phyloP scores from a whole-genome alignment of 2,888 invertebrate species.

The Amiota minor region DNA sequence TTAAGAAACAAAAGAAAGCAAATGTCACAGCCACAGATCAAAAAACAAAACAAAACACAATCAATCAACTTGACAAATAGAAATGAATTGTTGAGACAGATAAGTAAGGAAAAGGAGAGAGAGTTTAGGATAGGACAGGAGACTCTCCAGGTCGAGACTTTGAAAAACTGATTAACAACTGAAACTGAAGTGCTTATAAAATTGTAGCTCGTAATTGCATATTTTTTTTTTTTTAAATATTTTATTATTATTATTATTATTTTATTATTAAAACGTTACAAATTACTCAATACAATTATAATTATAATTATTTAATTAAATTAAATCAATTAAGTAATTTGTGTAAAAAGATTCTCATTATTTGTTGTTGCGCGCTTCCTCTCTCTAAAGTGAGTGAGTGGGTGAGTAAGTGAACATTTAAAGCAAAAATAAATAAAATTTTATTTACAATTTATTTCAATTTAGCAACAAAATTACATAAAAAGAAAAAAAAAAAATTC shows the following conservation, averaged over 20 bases:
- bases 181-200: conserved; percentile 57
- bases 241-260: conserved; percentile 45
- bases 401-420: conserved; percentile 50
- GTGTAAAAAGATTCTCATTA: conserved; percentile 66
- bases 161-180: neutral
- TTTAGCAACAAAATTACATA: neutral
- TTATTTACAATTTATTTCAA: neutral
- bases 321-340: conserved; percentile 47
- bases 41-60: too few relatives aligned
- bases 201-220: conserved; percentile 37
- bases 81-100: conserved; percentile 9
- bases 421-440: conserved; percentile 12
- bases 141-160: too few relatives aligned
- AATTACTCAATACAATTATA: conserved; percentile 46
- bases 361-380: conserved; percentile 44
- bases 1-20: too few relatives aligned
- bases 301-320: conserved; percentile 36
- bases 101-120: neutral
- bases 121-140: neutral
- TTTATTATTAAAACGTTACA: conserved; percentile 28
- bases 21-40: too few relatives aligned
- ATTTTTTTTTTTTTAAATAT: conserved; percentile 41
- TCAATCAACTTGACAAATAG: neutral
- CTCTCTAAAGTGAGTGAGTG: too few relatives aligned
- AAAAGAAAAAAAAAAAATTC: conserved; percentile 28